Evolutionary conservation across 2,797 vertebrate genomes (phyloP).

Genomic region (Vespertilio murinus): DNA sequence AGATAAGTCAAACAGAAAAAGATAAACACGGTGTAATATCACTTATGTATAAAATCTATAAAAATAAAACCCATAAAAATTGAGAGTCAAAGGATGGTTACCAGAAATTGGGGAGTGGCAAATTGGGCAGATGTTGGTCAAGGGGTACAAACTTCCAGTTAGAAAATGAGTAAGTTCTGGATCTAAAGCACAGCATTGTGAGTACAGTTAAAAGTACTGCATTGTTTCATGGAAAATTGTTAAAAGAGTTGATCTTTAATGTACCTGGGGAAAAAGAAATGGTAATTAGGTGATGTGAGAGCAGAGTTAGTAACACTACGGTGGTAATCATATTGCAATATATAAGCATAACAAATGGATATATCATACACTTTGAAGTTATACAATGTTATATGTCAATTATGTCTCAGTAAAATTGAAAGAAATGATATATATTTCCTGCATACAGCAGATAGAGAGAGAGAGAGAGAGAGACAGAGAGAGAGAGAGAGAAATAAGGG

Average conservation of each 20-base stretch:
- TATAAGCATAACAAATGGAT: not conserved
- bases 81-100: not conserved
- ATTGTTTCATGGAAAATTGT: not conserved
- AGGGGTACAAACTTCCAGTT: not conserved
- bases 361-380: not conserved
- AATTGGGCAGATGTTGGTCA: not conserved
- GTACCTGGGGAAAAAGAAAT: not conserved
- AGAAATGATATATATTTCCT: not conserved
- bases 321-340: not conserved
- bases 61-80: not conserved
- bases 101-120: no score
- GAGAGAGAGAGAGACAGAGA: no score
- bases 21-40: not conserved
- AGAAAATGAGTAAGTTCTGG: not conserved
- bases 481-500: not conserved
- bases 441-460: not conserved
- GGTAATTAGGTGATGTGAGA: not conserved
- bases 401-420: not conserved
- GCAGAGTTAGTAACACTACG: not conserved
- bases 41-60: not conserved
- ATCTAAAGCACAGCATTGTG: not conserved
- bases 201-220: not conserved
- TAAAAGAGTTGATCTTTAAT: not conserved
- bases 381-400: not conserved
- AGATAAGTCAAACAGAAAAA: not conserved